Base-by-base conservation (phyloP, 2,888 invertebrate species). In the Chaetogeoica ovagalla region DNA sequence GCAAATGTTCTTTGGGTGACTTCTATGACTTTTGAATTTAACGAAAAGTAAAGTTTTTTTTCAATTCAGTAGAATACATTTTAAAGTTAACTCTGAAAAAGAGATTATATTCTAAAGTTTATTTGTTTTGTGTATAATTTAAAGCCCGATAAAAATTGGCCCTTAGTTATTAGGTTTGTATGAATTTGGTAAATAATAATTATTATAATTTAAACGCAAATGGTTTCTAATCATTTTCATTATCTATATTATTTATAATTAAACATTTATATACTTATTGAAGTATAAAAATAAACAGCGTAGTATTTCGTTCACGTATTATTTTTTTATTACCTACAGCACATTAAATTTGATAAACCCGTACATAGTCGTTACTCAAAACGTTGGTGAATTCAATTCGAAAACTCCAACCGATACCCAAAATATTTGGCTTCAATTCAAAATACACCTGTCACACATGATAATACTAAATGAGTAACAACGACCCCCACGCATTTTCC, bases 381-480 rank as follows among this genome's bases (percentile, higher is more conserved):
- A 15, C 69, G 69, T 77, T 62, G 70, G 77, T 62, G 60, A 70
- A 55, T 70, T n/a, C 68, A 37, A 60, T 74, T 74, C 55, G 21
- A 37, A 66, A 39, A 66, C 6, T 4, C 59, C 23, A 59, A 69
- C 77, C 70, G 62, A 77, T 62, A 77, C 8, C 70, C 60, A 3
- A 57, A 55, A 62, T 62, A 70, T 77, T 79, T 79, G 79, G 79
- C 79, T 70, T 55, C 55, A 55, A 65, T 57, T 79, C 79, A 79
- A 79, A 71, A 71, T 57, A 71, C 55, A 70, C 70, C 69, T 77
- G 77, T 69, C 77, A 77, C 69, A 70, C 69, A 77, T 23, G 76
- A 66, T 77, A 70, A 23, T 62, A 57, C 57, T 71, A 30, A 30
- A 30, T 4, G 30, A 30, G 30, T 30, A 79, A 79, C 70, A 71